Evolutionary conservation across 2,888 invertebrate genomes (phyloP), one percentile per base, ranked within the genome.

Genomic region (Oscheius sp.): DNA sequence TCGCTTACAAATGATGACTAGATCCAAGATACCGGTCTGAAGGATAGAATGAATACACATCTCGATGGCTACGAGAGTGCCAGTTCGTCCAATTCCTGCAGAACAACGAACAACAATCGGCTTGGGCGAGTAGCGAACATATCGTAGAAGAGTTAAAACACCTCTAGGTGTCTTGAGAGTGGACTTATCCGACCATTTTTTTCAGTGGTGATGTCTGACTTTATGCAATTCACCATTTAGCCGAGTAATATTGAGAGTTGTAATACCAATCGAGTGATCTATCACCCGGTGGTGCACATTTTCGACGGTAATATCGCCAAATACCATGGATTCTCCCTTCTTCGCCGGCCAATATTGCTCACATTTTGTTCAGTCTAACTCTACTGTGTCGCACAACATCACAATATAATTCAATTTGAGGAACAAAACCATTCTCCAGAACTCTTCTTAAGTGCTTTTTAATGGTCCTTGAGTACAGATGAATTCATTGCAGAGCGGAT

Each of bases 401-500:
- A 52, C 31, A 27, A 52, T 52, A 27, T 25, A 29, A 10, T 25
- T 6, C 12, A 29, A 4, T 29, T 27, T 23, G 52, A 29, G 25
- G 52, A 27, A 29, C 27, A 52, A 1, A 15, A 52, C 29, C 52
- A 52, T 52, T 8, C 52, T 20, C 52, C 52, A 52, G n/a, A 52
- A 52, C 10, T 52, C 52, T 10, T 29, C 29, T n/a, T 27, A n/a
- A 3, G 52, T 52, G 8, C 27, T 29, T 2, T 1, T 25, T 8
- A 29, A 27, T 8, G 52, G 52, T 29, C 52, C 52, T 20, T 66
- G 66, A 20, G 66, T 57, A n/a, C 55, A 57, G 48, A 66, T 55
- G 46, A 66, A 66, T 20, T 66, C 66, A 25, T 66, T 66, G 66
- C 45, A 57, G 42, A 66, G 29, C 4, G 66, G 61, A n/a, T 50